Conservation (phyloP, 2,888 invertebrate species). For the Desoria tigrina region DNA sequence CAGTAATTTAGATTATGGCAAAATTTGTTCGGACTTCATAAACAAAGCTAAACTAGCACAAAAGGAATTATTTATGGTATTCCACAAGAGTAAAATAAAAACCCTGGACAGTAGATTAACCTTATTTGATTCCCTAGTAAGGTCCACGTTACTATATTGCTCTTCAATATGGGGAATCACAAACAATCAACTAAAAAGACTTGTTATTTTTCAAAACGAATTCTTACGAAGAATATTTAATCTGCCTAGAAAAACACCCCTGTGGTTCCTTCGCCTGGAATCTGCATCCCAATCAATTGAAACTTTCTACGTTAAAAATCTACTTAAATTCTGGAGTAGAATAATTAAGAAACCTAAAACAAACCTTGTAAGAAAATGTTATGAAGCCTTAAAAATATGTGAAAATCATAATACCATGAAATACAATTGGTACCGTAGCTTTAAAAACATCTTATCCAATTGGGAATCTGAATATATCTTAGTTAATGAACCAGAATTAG, state of each 20-base stretch:
- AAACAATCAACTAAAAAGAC: background rate
- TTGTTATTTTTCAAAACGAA: slow-evolving; percentile 3
- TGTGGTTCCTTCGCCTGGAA: slow-evolving; percentile 15
- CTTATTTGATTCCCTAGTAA: slow-evolving; percentile 7
- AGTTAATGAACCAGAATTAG: no score
- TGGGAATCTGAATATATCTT: no score
- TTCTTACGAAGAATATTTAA: slow-evolving; percentile 5
- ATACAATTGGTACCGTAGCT: background rate
- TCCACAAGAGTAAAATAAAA: slow-evolving; percentile 1
- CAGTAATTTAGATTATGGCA: background rate
- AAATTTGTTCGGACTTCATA: background rate
- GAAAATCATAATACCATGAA: background rate
- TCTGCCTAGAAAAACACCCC: background rate
- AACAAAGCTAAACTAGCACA: slow-evolving; percentile 11
- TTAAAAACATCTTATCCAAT: background rate
- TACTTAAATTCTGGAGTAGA: background rate
- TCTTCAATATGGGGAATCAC: slow-evolving; percentile 3
- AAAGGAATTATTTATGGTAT: background rate
- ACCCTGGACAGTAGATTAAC: background rate
- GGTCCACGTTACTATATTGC: slow-evolving; percentile 13
- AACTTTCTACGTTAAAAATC: background rate
- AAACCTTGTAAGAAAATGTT: background rate
- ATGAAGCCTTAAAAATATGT: background rate
- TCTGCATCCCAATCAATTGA: background rate
- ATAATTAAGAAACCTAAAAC: background rate